Conservation (phyloP, 2,113 vertebrate species). For the Acrocephalus arundinaceus region DNA sequence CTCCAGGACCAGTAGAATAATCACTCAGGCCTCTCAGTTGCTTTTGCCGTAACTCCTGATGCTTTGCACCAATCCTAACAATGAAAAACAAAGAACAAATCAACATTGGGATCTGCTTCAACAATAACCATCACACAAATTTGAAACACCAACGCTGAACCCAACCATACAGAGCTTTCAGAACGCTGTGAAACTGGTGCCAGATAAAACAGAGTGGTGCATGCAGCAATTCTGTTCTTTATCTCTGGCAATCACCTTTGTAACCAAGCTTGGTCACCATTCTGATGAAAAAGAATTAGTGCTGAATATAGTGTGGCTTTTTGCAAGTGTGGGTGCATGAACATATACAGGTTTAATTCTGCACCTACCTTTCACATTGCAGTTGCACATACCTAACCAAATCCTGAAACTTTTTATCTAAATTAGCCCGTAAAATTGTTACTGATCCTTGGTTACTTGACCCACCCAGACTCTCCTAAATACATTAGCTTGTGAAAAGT, state of each 20-base stretch:
- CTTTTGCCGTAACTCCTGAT: slow-evolving; percentile 87
- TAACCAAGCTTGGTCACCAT: background rate
- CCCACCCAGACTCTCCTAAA: slow-evolving; percentile 29
- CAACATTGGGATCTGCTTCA: background rate
- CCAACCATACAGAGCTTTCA: background rate
- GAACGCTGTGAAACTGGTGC: background rate
- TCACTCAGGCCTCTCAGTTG: slow-evolving; percentile 75
- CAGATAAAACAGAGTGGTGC: background rate
- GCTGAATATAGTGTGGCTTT: background rate
- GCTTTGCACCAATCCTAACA: slow-evolving; percentile 86
- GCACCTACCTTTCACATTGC: background rate
- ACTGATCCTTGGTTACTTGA: background rate
- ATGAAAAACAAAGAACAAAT: slow-evolving; percentile 23
- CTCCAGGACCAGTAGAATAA: slow-evolving; percentile 43
- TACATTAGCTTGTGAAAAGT: slow-evolving; percentile 52
- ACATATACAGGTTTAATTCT: background rate
- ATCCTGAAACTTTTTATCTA: background rate
- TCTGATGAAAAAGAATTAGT: background rate
- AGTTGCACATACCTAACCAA: background rate
- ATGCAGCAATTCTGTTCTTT: background rate
- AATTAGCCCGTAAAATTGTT: slow-evolving; percentile 22
- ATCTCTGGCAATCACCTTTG: background rate
- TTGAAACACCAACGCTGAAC: background rate
- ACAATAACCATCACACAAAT: background rate
- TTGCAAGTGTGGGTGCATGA: background rate